Conservation (phyloP, 2,888 invertebrate species). For the Leptogaster cylindrica region DNA sequence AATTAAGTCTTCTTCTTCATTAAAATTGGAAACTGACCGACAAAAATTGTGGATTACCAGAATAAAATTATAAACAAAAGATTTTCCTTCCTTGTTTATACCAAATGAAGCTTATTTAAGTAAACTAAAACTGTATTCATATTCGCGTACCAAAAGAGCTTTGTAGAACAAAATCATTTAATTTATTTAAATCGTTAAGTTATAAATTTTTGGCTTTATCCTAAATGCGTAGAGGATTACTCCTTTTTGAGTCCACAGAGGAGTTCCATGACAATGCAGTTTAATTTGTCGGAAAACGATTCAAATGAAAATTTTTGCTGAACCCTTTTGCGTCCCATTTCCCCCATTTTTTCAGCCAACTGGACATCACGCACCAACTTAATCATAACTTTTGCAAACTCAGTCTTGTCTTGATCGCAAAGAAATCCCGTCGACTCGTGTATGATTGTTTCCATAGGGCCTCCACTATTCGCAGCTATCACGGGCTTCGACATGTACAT, state of each 20-base stretch:
- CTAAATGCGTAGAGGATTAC: too few species aligned
- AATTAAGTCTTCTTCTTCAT: neutral
- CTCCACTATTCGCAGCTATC: constrained; percentile 93
- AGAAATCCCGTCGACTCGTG: constrained; percentile 82
- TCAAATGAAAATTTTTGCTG: constrained; percentile 82
- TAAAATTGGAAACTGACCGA: neutral
- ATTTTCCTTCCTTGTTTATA: too few species aligned
- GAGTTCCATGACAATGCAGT: constrained; percentile 56
- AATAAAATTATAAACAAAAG: too few species aligned
- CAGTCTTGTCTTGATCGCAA: constrained; percentile 71
- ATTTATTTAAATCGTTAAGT: too few species aligned
- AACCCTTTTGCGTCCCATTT: constrained; percentile 76
- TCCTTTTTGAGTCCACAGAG: constrained; percentile 23
- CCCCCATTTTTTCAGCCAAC: constrained; percentile 73
- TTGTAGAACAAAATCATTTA: too few species aligned
- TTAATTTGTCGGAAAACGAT: constrained; percentile 75
- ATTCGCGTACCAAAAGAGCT: too few species aligned
- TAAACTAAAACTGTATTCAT: too few species aligned
- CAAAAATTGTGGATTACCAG: too few species aligned
- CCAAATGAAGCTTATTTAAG: too few species aligned
- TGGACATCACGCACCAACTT: constrained; percentile 70
- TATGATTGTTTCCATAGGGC: constrained; percentile 89
- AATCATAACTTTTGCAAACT: constrained; percentile 80
- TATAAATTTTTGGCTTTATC: too few species aligned
- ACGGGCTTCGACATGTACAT: constrained; percentile 95